Percentiles rank a stretch among this genome's conserved stretches.
phyloP scores from a whole-genome alignment of 2,888 invertebrate species.

The Empis stercorea region DNA sequence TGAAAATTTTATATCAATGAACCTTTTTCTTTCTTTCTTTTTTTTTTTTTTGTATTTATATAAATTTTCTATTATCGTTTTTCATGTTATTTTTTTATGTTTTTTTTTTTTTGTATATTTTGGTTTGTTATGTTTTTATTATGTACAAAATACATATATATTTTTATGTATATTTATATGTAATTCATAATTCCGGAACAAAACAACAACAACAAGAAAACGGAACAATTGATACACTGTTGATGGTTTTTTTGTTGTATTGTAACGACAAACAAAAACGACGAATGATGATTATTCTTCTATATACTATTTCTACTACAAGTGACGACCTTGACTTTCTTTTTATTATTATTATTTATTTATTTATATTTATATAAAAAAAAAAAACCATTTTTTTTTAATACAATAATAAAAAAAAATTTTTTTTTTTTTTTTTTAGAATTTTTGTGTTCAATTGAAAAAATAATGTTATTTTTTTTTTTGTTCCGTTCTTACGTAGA shows the following conservation, averaged over 20 bases:
- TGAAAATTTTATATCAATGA: too few relatives aligned
- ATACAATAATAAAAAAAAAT: background rate
- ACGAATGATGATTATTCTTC: too few relatives aligned
- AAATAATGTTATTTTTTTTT: background rate
- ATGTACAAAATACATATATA: too few relatives aligned
- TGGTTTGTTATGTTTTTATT: background rate
- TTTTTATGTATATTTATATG: background rate
- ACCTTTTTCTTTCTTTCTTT: too few relatives aligned
- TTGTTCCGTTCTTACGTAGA: background rate
- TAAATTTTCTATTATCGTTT: too few relatives aligned
- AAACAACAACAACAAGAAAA: background rate
- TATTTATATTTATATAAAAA: background rate
- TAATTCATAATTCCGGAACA: conserved; percentile 2
- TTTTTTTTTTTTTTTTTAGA: background rate
- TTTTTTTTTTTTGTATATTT: background rate
- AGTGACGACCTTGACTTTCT: conserved; percentile 3
- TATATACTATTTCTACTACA: background rate
- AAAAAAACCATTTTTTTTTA: background rate
- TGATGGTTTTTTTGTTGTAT: too few relatives aligned
- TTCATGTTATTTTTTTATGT: too few relatives aligned
- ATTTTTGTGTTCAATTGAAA: conserved; percentile 2
- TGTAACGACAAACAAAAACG: background rate
- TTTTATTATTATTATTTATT: too few relatives aligned
- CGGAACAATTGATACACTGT: background rate
- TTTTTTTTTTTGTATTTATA: too few relatives aligned